Evolutionary conservation across 2,888 invertebrate genomes (phyloP).

Genomic region (Caenorhabditis drosophilae): DNA sequence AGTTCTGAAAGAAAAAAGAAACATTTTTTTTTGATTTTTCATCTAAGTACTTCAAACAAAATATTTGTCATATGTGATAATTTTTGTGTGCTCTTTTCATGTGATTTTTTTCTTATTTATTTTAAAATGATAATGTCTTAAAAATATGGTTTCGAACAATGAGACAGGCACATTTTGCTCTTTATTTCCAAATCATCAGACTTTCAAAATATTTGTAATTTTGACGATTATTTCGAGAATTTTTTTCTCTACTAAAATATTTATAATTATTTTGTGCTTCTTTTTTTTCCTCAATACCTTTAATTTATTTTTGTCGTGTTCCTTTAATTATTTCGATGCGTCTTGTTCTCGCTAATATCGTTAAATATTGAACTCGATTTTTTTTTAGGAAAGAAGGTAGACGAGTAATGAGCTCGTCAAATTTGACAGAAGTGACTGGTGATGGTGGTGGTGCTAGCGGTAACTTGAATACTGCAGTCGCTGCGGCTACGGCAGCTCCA

Average conservation of each 20-base stretch:
- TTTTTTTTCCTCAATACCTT: no score
- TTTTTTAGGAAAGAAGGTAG: background rate
- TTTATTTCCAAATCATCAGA: no score
- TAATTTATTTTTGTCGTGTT: no score
- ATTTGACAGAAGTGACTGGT: slow-evolving; percentile 13
- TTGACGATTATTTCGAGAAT: no score
- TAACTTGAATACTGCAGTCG: background rate
- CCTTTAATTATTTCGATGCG: background rate
- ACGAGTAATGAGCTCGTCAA: slow-evolving; percentile 31
- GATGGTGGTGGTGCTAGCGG: background rate
- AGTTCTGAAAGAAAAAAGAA: background rate
- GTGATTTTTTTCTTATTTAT: background rate
- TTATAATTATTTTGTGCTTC: no score
- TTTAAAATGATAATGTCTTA: no score
- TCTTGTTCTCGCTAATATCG: background rate
- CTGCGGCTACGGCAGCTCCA: background rate
- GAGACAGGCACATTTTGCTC: no score
- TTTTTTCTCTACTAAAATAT: no score
- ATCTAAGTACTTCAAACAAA: background rate
- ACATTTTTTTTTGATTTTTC: background rate
- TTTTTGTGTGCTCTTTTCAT: no score
- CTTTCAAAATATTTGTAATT: no score
- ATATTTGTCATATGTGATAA: background rate
- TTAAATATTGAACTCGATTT: background rate
- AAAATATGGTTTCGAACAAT: no score